phyloP scores from a whole-genome alignment of 1,140 invertebrate species.

The Metopolophium dirhodum region DNA sequence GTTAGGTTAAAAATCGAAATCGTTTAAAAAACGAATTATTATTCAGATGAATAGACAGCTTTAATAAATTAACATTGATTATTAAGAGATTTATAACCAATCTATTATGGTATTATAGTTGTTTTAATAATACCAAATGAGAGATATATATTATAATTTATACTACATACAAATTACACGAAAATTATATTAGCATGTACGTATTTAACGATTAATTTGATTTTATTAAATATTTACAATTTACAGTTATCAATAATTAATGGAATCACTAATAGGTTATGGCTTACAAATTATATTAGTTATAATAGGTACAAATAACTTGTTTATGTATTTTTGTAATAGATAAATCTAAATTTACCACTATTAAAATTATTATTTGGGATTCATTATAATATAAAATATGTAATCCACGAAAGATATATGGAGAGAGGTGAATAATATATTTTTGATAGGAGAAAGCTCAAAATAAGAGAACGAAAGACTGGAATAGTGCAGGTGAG shows the following conservation, averaged over 20 bases:
- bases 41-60: neutral
- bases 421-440: neutral
- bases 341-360: neutral
- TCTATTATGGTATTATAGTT: neutral
- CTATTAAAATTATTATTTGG: neutral
- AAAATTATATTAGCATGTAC: neutral
- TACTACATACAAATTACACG: too few relatives aligned
- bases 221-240: neutral
- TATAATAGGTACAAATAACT: neutral
- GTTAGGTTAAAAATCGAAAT: neutral
- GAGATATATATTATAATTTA: too few relatives aligned
- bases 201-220: neutral
- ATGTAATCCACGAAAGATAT: neutral
- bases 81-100: neutral
- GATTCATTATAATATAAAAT: neutral
- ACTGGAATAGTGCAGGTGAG: neutral
- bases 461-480: neutral
- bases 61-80: neutral
- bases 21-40: neutral
- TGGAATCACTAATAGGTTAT: neutral
- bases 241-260: neutral
- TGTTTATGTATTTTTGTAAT: neutral
- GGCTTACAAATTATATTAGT: neutral
- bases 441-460: neutral
- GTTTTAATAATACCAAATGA: neutral